Evolutionary conservation across 92 coral and sea anemone genomes (phyloP).

Genomic region (Zoanthus sociatus): DNA sequence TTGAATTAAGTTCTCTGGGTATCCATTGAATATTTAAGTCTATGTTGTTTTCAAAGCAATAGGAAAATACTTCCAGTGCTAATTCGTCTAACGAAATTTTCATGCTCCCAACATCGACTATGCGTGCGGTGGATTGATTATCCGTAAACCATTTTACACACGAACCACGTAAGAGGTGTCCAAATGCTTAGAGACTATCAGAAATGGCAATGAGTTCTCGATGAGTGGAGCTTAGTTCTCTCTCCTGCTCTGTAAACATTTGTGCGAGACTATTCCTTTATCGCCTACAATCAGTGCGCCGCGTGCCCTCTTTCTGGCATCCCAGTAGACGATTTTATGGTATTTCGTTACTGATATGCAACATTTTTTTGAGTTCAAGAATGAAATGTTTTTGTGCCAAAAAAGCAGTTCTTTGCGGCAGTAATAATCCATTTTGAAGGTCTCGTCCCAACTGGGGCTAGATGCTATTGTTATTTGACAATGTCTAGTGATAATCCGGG

Average conservation of each 20-base stretch:
- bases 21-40: conserved; percentile 14
- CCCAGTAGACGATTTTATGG: too few species aligned
- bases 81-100: neutral
- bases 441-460: conserved; percentile 39
- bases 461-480: conserved; percentile 60
- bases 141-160: conserved; percentile 12
- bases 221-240: too few species aligned
- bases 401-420: conserved; percentile 32
- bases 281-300: too few species aligned
- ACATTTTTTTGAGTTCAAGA: too few species aligned
- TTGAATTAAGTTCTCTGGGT: neutral
- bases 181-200: too few species aligned
- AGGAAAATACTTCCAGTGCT: conserved; percentile 17
- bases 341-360: too few species aligned
- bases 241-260: too few species aligned
- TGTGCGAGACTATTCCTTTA: too few species aligned
- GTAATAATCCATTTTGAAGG: conserved; percentile 14
- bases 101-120: too few species aligned
- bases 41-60: neutral
- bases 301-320: too few species aligned
- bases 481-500: conserved; percentile 57
- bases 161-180: neutral
- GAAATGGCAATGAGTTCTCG: too few species aligned
- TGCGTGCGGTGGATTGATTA: conserved; percentile 44
- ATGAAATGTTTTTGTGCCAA: conserved; percentile 14